Evolutionary conservation across 1,140 invertebrate genomes (phyloP), one percentile per base, ranked within the genome.

Genomic region (Drosophila serrata): DNA sequence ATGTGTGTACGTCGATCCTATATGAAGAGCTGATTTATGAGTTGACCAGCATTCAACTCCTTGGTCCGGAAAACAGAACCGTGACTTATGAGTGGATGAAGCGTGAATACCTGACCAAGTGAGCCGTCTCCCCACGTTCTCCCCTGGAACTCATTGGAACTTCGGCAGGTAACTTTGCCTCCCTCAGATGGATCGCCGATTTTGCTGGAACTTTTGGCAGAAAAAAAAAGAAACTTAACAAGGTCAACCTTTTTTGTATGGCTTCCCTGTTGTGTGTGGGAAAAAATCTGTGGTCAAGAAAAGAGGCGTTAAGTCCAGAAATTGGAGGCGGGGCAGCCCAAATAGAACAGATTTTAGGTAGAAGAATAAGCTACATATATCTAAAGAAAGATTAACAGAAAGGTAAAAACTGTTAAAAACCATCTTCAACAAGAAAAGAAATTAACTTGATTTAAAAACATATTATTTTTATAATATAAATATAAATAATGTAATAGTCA

Each of bases 11-110:
- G 48, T 35, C 33, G 33, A 49, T 12, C 31, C n/a, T 49, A n/a
- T 42, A 75, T 49, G 72, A 65, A 31, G 51, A 55, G 40, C 59
- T 57, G 51, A 75, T 75, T 75, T 74, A 75, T 76, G 61, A 17
- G 4, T 35, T 51, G 60, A 29, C 37, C 29, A 27, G 39, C 40
- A 35, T 15, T 53, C 31, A 35, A 42, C 65, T 53, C 17, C 24
- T 43, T 67, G 22, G 61, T 35, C 59, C 60, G 46, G 55, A 56
- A 62, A 76, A 59, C 58, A 63, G 77, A 55, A 68, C 67, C 80
- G 80, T 87, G 84, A 88, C 84, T 88, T 88, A 81, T 88, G 84
- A 84, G 72, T 79, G 56, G 75, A 64, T 77, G n/a, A 80, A 86
- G 55, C 49, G 64, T 82, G 69, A 63, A 37, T 75, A 77, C 74